Conservation (phyloP, 1,140 invertebrate species). For the Aplysia californica region DNA sequence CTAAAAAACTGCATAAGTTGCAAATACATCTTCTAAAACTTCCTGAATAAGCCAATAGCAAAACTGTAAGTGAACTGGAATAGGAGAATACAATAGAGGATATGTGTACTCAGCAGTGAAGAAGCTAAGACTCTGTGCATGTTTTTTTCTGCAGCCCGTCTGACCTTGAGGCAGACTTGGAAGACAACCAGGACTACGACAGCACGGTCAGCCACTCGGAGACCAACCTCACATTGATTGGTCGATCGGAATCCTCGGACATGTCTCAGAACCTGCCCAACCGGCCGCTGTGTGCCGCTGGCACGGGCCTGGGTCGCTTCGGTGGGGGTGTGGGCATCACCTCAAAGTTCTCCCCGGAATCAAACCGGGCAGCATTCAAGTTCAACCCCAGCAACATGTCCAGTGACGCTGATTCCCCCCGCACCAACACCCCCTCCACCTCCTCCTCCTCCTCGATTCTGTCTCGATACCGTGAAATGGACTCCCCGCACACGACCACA, state of each 20-base stretch:
- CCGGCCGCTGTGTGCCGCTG: not conserved
- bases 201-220: constrained; percentile 67
- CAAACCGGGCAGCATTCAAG: constrained; percentile 24
- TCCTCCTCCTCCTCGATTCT: constrained; percentile 33
- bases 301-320: not conserved
- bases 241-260: constrained; percentile 50
- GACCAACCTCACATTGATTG: constrained; percentile 61
- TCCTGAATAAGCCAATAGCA: too few relatives aligned
- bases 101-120: too few relatives aligned
- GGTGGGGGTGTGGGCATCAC: not conserved
- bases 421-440: constrained; percentile 21
- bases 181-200: constrained; percentile 73
- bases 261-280: constrained; percentile 8
- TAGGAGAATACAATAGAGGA: too few relatives aligned
- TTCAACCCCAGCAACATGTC: constrained; percentile 25
- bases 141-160: constrained; percentile 68
- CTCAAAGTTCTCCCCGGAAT: constrained; percentile 34
- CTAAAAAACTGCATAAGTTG: too few relatives aligned
- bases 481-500: constrained; percentile 17
- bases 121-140: too few relatives aligned
- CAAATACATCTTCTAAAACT: too few relatives aligned
- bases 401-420: constrained; percentile 27
- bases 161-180: constrained; percentile 76
- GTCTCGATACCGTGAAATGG: constrained; percentile 29
- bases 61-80: too few relatives aligned